Evolutionary conservation across 2,888 invertebrate genomes (phyloP), one percentile per base, ranked within the genome.

Genomic region (Andrena trimmerana): DNA sequence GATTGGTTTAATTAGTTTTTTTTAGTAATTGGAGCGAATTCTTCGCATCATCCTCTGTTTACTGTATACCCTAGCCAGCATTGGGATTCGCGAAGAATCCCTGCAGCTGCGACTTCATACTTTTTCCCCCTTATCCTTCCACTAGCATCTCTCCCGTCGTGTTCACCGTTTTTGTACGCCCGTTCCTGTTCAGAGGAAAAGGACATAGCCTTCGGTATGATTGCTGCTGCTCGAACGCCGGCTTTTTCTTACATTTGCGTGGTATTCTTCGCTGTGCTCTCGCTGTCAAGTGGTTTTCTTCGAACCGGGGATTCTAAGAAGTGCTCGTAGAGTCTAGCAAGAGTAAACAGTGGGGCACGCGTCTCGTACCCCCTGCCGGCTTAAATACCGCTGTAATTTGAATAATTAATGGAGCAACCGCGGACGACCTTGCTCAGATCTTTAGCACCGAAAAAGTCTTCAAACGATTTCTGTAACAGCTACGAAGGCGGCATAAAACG

Each of bases 181-280:
- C 76, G 68, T 79, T 80, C 62, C 73, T 81, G 69, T 73, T 75
- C 72, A n/a, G 57, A 66, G 77, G 70, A 83, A 87, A 86, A 81
- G 81, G 74, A 84, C 72, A 68, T 76, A 88, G 72, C 78, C 84
- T 88, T 84, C 84, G 62, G 79, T 86, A 81, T 73, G 78, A 87
- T 86, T 79, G 77, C 84, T 52, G 31, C 68, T 63, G 31, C 68
- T 60, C 70, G 79, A 72, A 65, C 67, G 59, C 20, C 78, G 70
- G 66, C 86, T 86, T 88, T 87, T 88, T 87, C 87, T 84, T 78
- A 42, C 75, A 72, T 76, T 81, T 77, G 73, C 81, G 66, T 52
- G 69, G 71, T 59, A 67, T 83, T 78, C 83, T 63, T 65, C 24
- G 36, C 16, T 52, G 27, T 54, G 52, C 52, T 67, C 65, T 52